Evolutionary conservation across 1,140 invertebrate species (phyloP), one percentile per base, ranked within the genome.

Genomic region (Drosophila hydei): DNA sequence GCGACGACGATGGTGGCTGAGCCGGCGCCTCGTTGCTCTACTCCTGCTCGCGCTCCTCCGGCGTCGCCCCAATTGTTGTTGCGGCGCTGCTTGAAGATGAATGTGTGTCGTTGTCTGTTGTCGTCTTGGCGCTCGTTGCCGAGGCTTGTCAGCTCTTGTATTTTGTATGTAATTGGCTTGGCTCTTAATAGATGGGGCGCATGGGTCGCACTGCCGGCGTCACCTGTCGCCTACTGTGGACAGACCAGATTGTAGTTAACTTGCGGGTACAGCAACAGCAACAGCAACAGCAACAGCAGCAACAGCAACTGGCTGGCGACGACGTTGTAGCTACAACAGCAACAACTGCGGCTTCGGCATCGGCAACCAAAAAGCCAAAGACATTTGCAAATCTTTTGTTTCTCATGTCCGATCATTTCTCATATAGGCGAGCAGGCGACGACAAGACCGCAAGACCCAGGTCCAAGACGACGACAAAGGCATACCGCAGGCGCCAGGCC

Each of bases 341-440:
- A 47, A 50, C 60, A 33, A 9, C 59, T 25, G 25, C 60, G 19
- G 36, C 60, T 55, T 33, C 60, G 61, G 45, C 73, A 78, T 72
- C 80, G 80, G 81, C 83, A 83, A 54, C 78, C 77, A 67, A 88
- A 87, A 87, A 87, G 83, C 83, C 72, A 88, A 88, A 88, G 84
- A 89, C 84, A 84, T 89, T 89, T 89, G 84, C 85, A 84, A 89
- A 90, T 90, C 88, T 90, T 90, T 90, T 90, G 88, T 90, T 90
- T 90, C 83, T 76, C 77, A 84, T 90, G 88, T 90, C 83, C 77
- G 88, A 90, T 90, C 88, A 88, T 90, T 90, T 90, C 88, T 90
- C 88, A 90, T 90, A 90, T 78, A 75, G 75, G 77, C 83, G 62
- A 80, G 84, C 84, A 71, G 70, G 72, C 67, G 72, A 75, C 75